Base-by-base conservation (phyloP, 2,888 invertebrate genomes). In the Therioaphis trifolii region DNA sequence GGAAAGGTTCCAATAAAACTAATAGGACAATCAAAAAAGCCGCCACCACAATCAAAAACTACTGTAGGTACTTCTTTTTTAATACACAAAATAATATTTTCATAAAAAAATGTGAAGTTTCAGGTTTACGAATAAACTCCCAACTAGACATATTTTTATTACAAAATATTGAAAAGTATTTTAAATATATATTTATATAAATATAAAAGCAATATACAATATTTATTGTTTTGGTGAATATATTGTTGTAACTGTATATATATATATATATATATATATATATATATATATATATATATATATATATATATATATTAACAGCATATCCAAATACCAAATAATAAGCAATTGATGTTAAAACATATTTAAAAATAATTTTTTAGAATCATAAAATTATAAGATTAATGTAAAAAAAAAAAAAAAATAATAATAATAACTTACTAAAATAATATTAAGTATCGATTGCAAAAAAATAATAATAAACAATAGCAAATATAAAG, bases 331-430 rank as follows among this genome's bases (percentile, higher is more conserved):
- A 75, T 40, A 78, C 14, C 27, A 43, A 76, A 75, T 40, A 78
- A 68, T 40, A 63, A 69, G 55, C 55, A 55, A 66, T 55, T 78
- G 68, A 35, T 68, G 40, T 69, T n/a, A n/a, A 55, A n/a, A 43
- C 7, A 68, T 68, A 40, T 78, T 68, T 24, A n/a, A 78, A 78
- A 77, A 77, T 66, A 11, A 18, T 63, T 76, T 76, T 29, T 76
- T 58, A 75, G 35, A 75, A 29, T 27, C 7, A 43, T 9, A 69
- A 46, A 15, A 12, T 77, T 40, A 78, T 66, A 78, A 78, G 29
- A 68, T 46, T n/a, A 66, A 66, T 29, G 21, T 66, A 66, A 35
- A 52, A 68, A 18, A 15, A 7, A 52, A 66, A 61, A 43, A 77
- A 24, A 63, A 63, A 76, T 46, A 7, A 35, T 35, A 5, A 35